Conservation (phyloP, 2,113 vertebrate genomes). For the Gobius niger region DNA sequence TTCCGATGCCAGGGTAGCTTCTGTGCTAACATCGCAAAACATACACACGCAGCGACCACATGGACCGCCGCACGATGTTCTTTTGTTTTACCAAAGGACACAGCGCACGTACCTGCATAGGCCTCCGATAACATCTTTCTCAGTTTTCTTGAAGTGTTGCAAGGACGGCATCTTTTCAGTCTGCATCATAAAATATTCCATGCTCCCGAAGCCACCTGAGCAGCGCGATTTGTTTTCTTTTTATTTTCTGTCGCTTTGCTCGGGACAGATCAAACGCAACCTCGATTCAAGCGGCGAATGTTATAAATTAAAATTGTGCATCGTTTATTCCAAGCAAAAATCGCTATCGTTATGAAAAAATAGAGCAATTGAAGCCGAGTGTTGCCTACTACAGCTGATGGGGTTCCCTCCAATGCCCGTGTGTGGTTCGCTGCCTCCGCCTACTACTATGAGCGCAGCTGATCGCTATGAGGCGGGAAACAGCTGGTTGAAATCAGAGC, state of each 20-base stretch:
- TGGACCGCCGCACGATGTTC: conserved; percentile 10
- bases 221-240: conserved; percentile 39
- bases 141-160: conserved; percentile 91
- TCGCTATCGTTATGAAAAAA: conserved; percentile 20
- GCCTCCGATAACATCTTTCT: conserved; percentile 90
- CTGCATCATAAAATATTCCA: conserved; percentile 94
- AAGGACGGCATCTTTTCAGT: conserved; percentile 85
- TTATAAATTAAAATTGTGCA: conserved; percentile 4
- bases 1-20: conserved; percentile 46
- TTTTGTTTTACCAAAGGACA: neutral
- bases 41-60: conserved; percentile 19
- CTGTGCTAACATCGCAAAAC: conserved; percentile 49
- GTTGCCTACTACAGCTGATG: conserved; percentile 75
- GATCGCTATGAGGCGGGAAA: conserved; percentile 89
- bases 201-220: conserved; percentile 69
- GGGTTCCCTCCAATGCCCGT: conserved; percentile 72
- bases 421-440: conserved; percentile 67
- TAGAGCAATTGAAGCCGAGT: conserved; percentile 51
- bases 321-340: conserved; percentile 10
- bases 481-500: conserved; percentile 88
- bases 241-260: conserved; percentile 27
- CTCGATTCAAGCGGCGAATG: neutral
- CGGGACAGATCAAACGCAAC: neutral
- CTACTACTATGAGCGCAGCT: conserved; percentile 78
- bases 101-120: conserved; percentile 84